phyloP scores from a whole-genome alignment of 2,797 vertebrate genomes.

The Antrozous pallidus region DNA sequence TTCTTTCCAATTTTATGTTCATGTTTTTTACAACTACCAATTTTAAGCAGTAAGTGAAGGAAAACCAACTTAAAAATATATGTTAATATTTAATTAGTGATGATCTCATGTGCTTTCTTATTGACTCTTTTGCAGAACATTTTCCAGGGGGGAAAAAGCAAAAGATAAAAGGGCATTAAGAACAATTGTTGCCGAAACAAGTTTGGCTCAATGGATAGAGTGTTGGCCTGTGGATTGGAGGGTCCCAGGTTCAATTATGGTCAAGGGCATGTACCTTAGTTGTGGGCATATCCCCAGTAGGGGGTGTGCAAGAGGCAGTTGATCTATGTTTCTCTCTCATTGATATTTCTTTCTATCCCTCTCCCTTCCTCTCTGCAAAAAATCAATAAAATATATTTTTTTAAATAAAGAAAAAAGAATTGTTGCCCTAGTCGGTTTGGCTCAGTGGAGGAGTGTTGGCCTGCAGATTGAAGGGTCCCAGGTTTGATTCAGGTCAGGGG shows the following conservation, averaged over 20 bases:
- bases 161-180: slow-evolving; percentile 38
- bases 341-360: too few species aligned
- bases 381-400: too few species aligned
- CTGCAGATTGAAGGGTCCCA: too few species aligned
- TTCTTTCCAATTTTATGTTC: background rate
- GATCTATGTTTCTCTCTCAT: too few species aligned
- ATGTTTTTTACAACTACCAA: background rate
- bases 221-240: background rate
- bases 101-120: slow-evolving; percentile 19
- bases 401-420: too few species aligned
- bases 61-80: slow-evolving; percentile 26
- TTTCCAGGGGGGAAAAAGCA: background rate
- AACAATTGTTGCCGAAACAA: background rate
- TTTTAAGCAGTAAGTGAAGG: slow-evolving; percentile 8
- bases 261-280: too few species aligned
- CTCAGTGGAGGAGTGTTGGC: background rate
- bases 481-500: background rate
- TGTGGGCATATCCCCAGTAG: too few species aligned
- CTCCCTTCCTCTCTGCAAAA: too few species aligned
- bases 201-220: background rate
- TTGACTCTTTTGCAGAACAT: background rate
- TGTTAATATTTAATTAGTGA: slow-evolving; percentile 43
- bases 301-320: too few species aligned
- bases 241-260: too few species aligned
- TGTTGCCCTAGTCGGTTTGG: background rate